Evolutionary conservation across 2,113 vertebrate species (phyloP), one percentile per base, ranked within the genome.

Genomic region (Oncorhynchus keta): DNA sequence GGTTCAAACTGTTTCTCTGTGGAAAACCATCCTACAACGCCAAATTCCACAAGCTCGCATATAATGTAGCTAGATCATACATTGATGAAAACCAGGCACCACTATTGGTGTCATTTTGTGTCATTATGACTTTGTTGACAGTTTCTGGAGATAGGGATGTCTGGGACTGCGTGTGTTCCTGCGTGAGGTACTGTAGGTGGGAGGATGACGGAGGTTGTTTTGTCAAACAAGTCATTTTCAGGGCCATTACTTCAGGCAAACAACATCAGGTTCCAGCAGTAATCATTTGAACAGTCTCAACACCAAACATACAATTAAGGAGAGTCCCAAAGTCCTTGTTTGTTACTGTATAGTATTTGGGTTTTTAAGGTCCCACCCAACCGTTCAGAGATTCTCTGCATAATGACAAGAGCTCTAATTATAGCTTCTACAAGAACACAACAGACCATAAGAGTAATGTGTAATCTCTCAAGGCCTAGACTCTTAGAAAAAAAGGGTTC

Each of bases 301-400:
- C 45, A 26, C 76, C 77, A 69, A 87, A 80, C 83, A 77, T 77
- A 69, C 79, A 89, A 90, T 91, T 88, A 90, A 4, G 68, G 68
- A 24, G 26, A 48, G 55, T 14, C 4, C 11, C 70, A 78, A 49
- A 78, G 8, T 59, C 66, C 74, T 72, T 78, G 74, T 72, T 85
- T 72, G 90, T 89, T 89, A 84, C 12, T 20, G 39, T n/a, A 18
- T 22, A 22, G 49, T 55, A 24, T 45, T 32, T 77, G 81, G 79
- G 86, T 74, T 86, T 85, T 77, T 76, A 75, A 79, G 70, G 77
- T 14, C 62, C 71, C 75, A 72, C 71, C 72, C 28, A 75, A 81
- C 75, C 68, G 1, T 18, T 70, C 64, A 71, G 3, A 72, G 75
- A 22, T 16, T 70, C 24, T 61, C 59, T 55, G 64, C 65, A 67